Conservation (phyloP, 2,888 invertebrate genomes). For the Lysandra bellargus region DNA sequence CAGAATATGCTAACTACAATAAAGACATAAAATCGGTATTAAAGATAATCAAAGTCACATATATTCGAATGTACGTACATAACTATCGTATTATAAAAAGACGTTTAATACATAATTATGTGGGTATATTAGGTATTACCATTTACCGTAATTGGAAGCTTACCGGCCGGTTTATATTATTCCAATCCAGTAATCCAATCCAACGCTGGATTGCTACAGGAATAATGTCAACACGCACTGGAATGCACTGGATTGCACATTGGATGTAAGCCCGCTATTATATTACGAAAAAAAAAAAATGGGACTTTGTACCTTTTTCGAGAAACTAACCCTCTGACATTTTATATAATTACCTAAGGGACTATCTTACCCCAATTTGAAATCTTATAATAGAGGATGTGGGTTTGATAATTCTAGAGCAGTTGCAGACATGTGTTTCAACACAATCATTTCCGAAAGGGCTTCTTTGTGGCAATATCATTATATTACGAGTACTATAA, state of each 20-base stretch:
- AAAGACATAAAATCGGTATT: not conserved
- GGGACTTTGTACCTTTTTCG: not conserved
- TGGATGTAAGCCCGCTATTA: no score
- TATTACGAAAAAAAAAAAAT: no score
- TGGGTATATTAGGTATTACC: no score
- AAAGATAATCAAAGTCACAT: not conserved
- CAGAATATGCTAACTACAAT: not conserved
- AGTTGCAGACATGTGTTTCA: conserved; percentile 53
- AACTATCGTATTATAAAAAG: no score
- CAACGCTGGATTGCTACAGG: no score
- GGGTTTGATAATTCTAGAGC: conserved; percentile 45
- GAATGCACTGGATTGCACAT: no score
- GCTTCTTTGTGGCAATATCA: conserved; percentile 39
- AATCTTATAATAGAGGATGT: conserved; percentile 62
- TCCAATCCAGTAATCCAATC: no score
- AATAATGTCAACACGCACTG: no score
- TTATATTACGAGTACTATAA: conserved; percentile 24
- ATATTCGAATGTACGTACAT: not conserved
- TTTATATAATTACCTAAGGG: not conserved
- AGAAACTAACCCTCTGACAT: not conserved
- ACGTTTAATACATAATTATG: no score
- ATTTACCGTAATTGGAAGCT: no score
- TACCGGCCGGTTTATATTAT: no score
- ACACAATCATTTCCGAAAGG: conserved; percentile 59
- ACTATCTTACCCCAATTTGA: conserved; percentile 56